phyloP scores from a whole-genome alignment of 2,888 invertebrate species.

The Aphidius colemani region DNA sequence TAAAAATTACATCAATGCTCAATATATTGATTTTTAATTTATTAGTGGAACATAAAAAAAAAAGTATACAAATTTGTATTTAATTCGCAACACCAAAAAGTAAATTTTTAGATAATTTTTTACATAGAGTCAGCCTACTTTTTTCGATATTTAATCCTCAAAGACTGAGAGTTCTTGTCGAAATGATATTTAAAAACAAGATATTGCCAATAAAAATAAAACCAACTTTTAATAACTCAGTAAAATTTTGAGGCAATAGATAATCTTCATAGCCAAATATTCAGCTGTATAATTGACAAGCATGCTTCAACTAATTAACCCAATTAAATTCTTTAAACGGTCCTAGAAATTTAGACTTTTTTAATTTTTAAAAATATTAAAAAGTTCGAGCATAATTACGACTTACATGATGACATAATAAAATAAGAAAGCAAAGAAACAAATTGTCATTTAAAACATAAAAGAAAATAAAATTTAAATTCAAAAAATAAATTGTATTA shows the following conservation, averaged over 20 bases:
- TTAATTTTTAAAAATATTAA: slow-evolving; percentile 10
- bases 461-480: slow-evolving; percentile 11
- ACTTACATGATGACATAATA: slow-evolving; percentile 22
- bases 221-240: slow-evolving; percentile 7
- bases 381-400: slow-evolving; percentile 26
- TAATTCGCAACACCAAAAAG: slow-evolving; percentile 22
- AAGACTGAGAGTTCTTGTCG: slow-evolving; percentile 44
- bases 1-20: slow-evolving; percentile 25
- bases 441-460: slow-evolving; percentile 12
- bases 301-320: slow-evolving; percentile 1
- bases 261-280: slow-evolving; percentile 1
- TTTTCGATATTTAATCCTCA: slow-evolving; percentile 39
- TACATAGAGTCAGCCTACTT: slow-evolving; percentile 20
- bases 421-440: neutral
- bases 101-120: slow-evolving; percentile 29
- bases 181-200: slow-evolving; percentile 11
- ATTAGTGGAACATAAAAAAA: slow-evolving; percentile 22
- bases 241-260: slow-evolving; percentile 13
- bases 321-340: slow-evolving; percentile 9
- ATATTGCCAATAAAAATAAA: neutral
- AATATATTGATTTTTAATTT: slow-evolving; percentile 22
- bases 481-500: slow-evolving; percentile 17
- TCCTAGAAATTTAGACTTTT: slow-evolving; percentile 19
- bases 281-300: slow-evolving; percentile 1
- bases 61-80: neutral